Evolutionary conservation across 1,140 invertebrate species (phyloP), one percentile per base, ranked within the genome.

Genomic region (Potamilus streckersoni): DNA sequence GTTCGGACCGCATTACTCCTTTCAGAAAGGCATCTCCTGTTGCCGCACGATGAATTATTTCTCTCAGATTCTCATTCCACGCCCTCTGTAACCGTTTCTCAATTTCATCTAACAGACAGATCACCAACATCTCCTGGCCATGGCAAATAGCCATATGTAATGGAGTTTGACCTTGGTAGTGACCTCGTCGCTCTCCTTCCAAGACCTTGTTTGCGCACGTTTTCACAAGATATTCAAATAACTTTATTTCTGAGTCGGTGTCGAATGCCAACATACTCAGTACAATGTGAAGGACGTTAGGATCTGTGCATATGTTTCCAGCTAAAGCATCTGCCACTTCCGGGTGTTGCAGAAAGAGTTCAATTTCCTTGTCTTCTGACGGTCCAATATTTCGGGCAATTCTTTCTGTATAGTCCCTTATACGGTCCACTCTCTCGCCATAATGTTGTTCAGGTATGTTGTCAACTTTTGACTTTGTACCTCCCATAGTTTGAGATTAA

Each of bases 1-100:
- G 75, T 71, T 83, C 79, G 16, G 80, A 82, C 82, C 83, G 81
- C 84, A 85, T 83, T 2, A 82, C 82, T 6, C 82, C 83, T 58
- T 82, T 81, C 1, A 31, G 69, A 65, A 85, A 85, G 11, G 79
- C 75, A 1, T 58, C 61, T 14, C 84, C 84, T 15, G 69, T 80
- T 3, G 84, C 84, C 38, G 60, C 70, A 6, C 63, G 76, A 23
- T 76, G 62, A 15, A 82, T 66, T 38, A 83, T 20, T 19, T 55
- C 68, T 23, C 56, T 27, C 20, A 73, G 71, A 57, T 70, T 63
- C 5, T 62, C n/a, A 31, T 38, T 56, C 12, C 14, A 61, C 19
- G 49, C 19, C 16, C 55, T 49, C 55, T 17, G 23, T 15, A 15
- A 59, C 27, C 60, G 49, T 63, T 71, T 15, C 49, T 19, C 2